Percentiles rank a stretch among this genome's conserved stretches.
Conservation (phyloP, 2,888 invertebrate species). For the Idaea straminata region DNA sequence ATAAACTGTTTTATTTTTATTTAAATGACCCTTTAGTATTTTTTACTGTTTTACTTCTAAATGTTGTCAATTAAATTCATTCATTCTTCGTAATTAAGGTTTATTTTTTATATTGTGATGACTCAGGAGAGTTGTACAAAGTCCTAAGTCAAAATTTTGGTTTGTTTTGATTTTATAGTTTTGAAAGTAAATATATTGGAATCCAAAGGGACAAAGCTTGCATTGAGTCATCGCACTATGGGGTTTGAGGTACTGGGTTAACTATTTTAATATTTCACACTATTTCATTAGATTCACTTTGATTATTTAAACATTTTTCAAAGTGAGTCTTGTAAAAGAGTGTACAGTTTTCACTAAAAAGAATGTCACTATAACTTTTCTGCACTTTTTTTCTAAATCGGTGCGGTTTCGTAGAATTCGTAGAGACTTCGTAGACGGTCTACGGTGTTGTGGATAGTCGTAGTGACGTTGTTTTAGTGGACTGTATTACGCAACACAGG, state of each 20-base stretch:
- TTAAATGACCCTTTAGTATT: slow-evolving; percentile 53
- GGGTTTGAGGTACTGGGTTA: slow-evolving; percentile 54
- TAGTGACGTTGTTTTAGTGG: background rate
- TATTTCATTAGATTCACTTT: slow-evolving; percentile 35
- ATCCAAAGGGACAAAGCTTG: slow-evolving; percentile 75
- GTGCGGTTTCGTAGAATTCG: slow-evolving; percentile 5
- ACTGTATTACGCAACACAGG: background rate
- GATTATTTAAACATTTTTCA: background rate
- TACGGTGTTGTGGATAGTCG: background rate
- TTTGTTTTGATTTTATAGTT: slow-evolving; percentile 37
- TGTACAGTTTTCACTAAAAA: slow-evolving; percentile 14
- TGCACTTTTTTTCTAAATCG: too few relatives aligned
- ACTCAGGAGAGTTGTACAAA: slow-evolving; percentile 67
- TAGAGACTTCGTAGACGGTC: background rate
- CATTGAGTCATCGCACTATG: slow-evolving; percentile 81
- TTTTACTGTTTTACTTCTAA: slow-evolving; percentile 37
- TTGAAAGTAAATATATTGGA: slow-evolving; percentile 34
- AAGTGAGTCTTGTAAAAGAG: slow-evolving; percentile 15
- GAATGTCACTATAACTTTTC: slow-evolving; percentile 12
- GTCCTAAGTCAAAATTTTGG: slow-evolving; percentile 45
- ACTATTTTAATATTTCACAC: slow-evolving; percentile 32
- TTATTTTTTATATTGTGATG: slow-evolving; percentile 72
- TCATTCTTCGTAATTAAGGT: slow-evolving; percentile 46
- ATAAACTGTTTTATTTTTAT: slow-evolving; percentile 62
- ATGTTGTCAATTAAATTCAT: slow-evolving; percentile 58